phyloP scores from a whole-genome alignment of 2,888 invertebrate species.

The Salticus scenicus region DNA sequence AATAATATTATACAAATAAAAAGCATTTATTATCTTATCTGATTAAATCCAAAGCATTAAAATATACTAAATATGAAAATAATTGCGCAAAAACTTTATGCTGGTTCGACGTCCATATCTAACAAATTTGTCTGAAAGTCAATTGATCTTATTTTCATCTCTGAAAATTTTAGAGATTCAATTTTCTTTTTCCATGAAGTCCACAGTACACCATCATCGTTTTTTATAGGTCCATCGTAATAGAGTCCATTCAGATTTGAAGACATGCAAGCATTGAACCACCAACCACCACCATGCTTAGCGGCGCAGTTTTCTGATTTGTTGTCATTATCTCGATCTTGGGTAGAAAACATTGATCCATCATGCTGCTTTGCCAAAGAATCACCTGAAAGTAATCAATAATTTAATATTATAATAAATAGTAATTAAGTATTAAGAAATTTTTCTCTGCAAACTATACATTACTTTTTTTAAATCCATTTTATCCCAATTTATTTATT shows the following conservation, averaged over 20 bases:
- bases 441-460: no score
- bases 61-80: no score
- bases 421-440: no score
- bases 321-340: slow-evolving; percentile 64
- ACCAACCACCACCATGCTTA: slow-evolving; percentile 64
- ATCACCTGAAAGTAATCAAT: slow-evolving; percentile 48
- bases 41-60: no score
- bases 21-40: no score
- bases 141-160: slow-evolving; percentile 55
- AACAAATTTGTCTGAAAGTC: slow-evolving; percentile 29
- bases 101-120: slow-evolving; percentile 52
- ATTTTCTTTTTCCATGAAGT: slow-evolving; percentile 26
- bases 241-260: slow-evolving; percentile 65
- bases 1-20: no score
- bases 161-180: slow-evolving; percentile 26
- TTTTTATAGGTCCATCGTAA: neutral
- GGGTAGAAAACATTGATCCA: slow-evolving; percentile 53
- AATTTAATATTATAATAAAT: no score
- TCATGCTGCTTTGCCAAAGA: slow-evolving; percentile 41
- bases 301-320: slow-evolving; percentile 32
- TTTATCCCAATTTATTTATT: no score
- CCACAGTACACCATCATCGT: slow-evolving; percentile 38
- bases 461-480: no score
- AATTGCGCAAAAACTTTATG: neutral
- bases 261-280: slow-evolving; percentile 58